Base-by-base conservation (phyloP, 1,140 invertebrate genomes). In the Centruroides sculpturatus region DNA sequence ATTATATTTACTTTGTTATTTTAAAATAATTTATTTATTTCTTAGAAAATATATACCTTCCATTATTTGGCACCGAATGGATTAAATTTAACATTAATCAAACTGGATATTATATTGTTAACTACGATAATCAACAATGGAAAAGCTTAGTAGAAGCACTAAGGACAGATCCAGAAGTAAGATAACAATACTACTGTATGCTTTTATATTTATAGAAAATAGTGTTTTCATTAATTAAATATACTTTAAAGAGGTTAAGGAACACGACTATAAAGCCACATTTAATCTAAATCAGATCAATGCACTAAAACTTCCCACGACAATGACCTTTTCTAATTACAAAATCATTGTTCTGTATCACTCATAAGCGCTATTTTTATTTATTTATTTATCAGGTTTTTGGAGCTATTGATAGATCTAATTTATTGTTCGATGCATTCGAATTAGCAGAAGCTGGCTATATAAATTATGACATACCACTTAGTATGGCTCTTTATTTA, bases 71-170 rank as follows among this genome's bases (percentile, higher is more conserved):
- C 6, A 41, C 34, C 3, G 60, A 61, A 5, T 65, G 63, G 60
- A 47, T 92, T 2, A 94, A 94, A 76, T 81, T 94, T 47, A 96
- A 96, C 70, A 80, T 81, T 54, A 80, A 86, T 62, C 87, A 93
- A 77, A 78, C 85, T 11, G 91, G 91, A 1, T 95, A 86, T 70
- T 95, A 92, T 72, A 78, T 89, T 52, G 87, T 94, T 0, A 92
- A 92, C 70, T 95, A 95, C 69, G 72, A 80, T 1, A 13, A 68
- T 4, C 71, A 75, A 0, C 78, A 82, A 65, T 93, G 90, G 90
- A 66, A 77, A 35, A 73, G 70, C 3, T 72, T 93, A 5, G 76
- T 74, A 5, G 69, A 79, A 1, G 71, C 81, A 35, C 70, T 90
- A 1, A 69, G 70, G 59, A 68, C 58, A 4, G 64, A 69, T 55